A percentile compares a stretch with the other conserved stretches of the same genome.
Evolutionary conservation across 2,113 vertebrate genomes (phyloP).

Genomic region (Montifringilla adamsi): DNA sequence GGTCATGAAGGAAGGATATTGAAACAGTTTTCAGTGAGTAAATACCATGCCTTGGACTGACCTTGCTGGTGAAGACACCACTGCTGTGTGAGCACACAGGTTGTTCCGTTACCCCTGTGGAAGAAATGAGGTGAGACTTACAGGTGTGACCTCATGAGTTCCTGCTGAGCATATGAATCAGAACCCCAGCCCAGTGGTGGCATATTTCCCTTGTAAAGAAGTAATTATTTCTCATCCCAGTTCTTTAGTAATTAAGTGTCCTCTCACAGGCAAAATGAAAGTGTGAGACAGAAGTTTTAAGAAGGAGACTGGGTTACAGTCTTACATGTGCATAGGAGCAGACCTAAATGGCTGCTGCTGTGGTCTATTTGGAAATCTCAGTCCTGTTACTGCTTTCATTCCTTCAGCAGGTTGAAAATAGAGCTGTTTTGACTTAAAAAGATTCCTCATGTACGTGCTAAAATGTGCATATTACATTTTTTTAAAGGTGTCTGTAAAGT

Average conservation of each 20-base stretch:
- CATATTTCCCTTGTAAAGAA: slow-evolving; percentile 44
- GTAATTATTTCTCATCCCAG: neutral
- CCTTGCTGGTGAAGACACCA: neutral
- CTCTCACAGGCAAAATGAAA: neutral
- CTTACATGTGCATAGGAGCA: neutral
- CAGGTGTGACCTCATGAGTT: neutral
- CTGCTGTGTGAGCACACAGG: neutral
- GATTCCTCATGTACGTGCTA: neutral
- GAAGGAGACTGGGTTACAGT: neutral
- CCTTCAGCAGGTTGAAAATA: neutral
- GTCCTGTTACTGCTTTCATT: neutral
- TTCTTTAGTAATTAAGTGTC: neutral
- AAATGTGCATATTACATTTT: slow-evolving; percentile 47
- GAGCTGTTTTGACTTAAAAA: slow-evolving; percentile 26
- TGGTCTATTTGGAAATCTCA: neutral
- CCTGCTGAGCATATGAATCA: neutral
- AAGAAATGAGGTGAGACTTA: slow-evolving; percentile 1
- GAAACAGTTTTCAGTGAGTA: neutral
- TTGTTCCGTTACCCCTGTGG: neutral
- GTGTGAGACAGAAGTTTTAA: neutral
- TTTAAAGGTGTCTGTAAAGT: slow-evolving; percentile 3
- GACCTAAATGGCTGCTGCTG: neutral
- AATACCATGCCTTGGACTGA: neutral
- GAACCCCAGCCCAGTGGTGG: neutral
- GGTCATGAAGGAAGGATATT: neutral